Evolutionary conservation across 2,888 invertebrate species (phyloP).

Genomic region (Nymphalis c-album): DNA sequence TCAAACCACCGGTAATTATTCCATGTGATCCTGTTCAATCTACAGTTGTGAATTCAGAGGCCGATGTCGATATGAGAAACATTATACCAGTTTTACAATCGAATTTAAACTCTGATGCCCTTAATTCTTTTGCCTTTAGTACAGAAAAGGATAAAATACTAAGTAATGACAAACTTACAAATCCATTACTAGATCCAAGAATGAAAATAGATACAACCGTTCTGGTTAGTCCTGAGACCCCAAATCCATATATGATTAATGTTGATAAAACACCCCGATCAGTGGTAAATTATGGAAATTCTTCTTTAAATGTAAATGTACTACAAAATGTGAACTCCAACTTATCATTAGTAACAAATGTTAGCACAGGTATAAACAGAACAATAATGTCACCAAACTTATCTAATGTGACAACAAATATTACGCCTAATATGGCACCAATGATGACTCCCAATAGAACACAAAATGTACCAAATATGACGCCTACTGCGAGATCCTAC

Average conservation of each 20-base stretch:
- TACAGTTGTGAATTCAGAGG: conserved; percentile 43
- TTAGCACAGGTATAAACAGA: conserved; percentile 23
- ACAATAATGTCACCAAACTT: conserved; percentile 26
- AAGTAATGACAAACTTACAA: conserved; percentile 23
- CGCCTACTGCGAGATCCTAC: conserved; percentile 40
- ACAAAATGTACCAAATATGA: conserved; percentile 40
- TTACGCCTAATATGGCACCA: conserved; percentile 31
- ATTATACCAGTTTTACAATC: conserved; percentile 44
- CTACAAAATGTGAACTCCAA: conserved; percentile 17
- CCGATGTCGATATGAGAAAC: conserved; percentile 69
- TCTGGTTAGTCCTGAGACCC: conserved; percentile 41
- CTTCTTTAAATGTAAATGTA: conserved; percentile 10
- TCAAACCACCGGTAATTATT: conserved; percentile 64
- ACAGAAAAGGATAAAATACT: conserved; percentile 22
- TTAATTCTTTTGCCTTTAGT: neutral
- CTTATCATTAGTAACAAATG: conserved; percentile 10
- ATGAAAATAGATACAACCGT: conserved; percentile 53
- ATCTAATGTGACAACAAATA: conserved; percentile 27
- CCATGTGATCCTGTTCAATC: conserved; percentile 65
- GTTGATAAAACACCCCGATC: conserved; percentile 46
- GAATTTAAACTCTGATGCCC: conserved; percentile 4
- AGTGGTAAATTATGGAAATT: conserved; percentile 26
- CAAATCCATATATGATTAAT: conserved; percentile 44
- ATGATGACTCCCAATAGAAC: conserved; percentile 41
- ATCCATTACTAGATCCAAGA: conserved; percentile 52